Evolutionary conservation across 2,113 vertebrate species (phyloP).

Genomic region (Mugil cephalus): DNA sequence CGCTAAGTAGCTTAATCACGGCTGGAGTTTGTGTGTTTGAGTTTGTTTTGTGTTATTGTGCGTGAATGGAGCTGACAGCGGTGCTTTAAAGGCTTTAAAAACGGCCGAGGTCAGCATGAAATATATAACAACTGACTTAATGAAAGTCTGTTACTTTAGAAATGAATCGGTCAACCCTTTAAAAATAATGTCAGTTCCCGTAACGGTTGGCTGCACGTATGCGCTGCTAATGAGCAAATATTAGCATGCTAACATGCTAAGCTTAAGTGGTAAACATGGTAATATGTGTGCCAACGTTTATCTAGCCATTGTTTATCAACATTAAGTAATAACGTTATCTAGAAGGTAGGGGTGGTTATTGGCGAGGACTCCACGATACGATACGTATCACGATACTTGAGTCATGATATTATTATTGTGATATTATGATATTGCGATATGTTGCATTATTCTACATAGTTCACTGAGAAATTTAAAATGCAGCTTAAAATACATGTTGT

Average conservation of each 20-base stretch:
- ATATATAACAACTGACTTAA: background rate
- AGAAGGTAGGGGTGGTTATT: too few species aligned
- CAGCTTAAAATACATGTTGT: too few species aligned
- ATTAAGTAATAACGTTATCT: too few species aligned
- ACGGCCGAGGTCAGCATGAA: conserved; percentile 29
- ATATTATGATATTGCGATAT: too few species aligned
- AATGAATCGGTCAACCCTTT: background rate
- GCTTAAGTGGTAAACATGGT: background rate
- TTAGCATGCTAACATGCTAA: background rate
- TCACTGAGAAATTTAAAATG: too few species aligned
- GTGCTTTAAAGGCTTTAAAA: conserved; percentile 33
- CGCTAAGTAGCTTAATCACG: conserved; percentile 75
- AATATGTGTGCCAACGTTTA: background rate
- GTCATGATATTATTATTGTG: too few species aligned
- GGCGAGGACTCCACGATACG: too few species aligned
- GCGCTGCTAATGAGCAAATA: background rate
- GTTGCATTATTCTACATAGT: too few species aligned
- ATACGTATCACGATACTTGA: too few species aligned
- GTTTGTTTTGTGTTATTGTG: conserved; percentile 45
- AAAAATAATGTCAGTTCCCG: background rate
- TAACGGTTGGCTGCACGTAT: background rate
- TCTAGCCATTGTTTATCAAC: too few species aligned
- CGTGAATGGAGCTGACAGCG: conserved; percentile 42
- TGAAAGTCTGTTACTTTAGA: background rate
- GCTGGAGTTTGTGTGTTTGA: conserved; percentile 54